Percentiles rank a stretch among this genome's conserved stretches.
Conservation (phyloP, 37 sponge, comb jelly and placozoan genomes). For the Lycopodina hypogea region DNA sequence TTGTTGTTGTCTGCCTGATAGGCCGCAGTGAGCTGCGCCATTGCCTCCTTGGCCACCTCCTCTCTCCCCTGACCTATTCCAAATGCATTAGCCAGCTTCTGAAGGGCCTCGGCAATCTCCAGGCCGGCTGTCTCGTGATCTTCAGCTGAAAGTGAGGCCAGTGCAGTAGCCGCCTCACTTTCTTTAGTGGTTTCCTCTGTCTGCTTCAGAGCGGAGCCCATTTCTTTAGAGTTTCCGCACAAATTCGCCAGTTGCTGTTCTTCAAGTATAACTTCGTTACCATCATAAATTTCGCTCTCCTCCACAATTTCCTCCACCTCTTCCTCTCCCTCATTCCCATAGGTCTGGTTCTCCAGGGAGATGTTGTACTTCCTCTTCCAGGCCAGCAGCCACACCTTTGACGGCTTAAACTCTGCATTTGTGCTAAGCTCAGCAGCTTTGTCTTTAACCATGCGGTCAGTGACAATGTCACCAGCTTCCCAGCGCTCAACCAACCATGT, state of each 20-base stretch:
- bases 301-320: constrained; percentile 62
- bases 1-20: constrained; percentile 32
- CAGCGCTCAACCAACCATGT: constrained; percentile 73
- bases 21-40: constrained; percentile 49
- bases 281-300: constrained; percentile 56
- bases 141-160: constrained; percentile 67
- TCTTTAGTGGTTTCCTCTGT: constrained; percentile 32
- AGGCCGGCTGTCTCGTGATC: constrained; percentile 58
- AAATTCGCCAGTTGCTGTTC: constrained; percentile 14
- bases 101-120: constrained; percentile 68
- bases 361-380: constrained; percentile 70
- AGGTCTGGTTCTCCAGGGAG: constrained; percentile 70
- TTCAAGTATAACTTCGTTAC: constrained; percentile 33
- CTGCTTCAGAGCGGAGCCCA: background rate
- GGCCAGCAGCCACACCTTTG: constrained; percentile 58
- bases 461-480: constrained; percentile 63
- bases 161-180: constrained; percentile 69
- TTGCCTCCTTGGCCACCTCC: constrained; percentile 44
- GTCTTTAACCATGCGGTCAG: constrained; percentile 51
- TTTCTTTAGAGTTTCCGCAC: constrained; percentile 1
- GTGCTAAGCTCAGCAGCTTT: constrained; percentile 66
- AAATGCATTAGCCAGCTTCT: constrained; percentile 69
- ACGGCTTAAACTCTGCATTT: constrained; percentile 50
- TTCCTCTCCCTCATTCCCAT: constrained; percentile 53
- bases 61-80: constrained; percentile 19